These are phyloP conservation scores for Ptilorrhoa leucosticta DNA, from an alignment of 2,113 vertebrate genomes.

Conservation along the genomic window DNA sequence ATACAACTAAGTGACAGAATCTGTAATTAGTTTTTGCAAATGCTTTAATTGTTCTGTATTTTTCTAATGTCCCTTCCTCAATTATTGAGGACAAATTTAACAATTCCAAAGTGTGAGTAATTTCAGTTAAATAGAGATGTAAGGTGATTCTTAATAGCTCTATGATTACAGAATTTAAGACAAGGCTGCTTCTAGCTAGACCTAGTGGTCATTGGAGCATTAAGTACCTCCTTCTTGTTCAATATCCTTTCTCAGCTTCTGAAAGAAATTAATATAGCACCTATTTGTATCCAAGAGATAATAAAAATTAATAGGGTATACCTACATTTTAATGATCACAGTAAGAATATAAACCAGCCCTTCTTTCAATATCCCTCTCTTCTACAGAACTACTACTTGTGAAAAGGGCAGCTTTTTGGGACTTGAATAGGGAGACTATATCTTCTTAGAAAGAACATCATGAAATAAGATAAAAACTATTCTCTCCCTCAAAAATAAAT, in stretches of 20 bases:
- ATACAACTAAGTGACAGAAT: background rate
- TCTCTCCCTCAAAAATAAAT: background rate
- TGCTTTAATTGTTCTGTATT: background rate
- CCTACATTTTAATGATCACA: background rate
- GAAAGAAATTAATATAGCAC: background rate
- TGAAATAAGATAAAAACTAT: background rate
- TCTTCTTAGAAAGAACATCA: background rate
- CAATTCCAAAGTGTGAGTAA: background rate
- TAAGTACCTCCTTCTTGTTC: background rate
- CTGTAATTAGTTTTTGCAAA: background rate
- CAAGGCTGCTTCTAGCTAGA: background rate
- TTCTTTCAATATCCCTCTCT: background rate
- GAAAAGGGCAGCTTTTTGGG: background rate
- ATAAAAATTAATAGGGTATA: background rate
- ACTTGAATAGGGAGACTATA: background rate
- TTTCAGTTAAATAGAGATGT: background rate
- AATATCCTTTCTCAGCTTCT: background rate
- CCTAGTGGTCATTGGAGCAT: background rate
- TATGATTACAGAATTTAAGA: background rate
- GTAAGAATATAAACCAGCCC: background rate
- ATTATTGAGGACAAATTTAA: background rate
- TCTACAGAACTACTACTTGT: background rate
- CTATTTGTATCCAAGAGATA: background rate
- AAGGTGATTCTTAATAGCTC: background rate
- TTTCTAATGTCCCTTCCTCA: background rate